Conservation (phyloP, 2,113 vertebrate species). For the Cromileptes altivelis region DNA sequence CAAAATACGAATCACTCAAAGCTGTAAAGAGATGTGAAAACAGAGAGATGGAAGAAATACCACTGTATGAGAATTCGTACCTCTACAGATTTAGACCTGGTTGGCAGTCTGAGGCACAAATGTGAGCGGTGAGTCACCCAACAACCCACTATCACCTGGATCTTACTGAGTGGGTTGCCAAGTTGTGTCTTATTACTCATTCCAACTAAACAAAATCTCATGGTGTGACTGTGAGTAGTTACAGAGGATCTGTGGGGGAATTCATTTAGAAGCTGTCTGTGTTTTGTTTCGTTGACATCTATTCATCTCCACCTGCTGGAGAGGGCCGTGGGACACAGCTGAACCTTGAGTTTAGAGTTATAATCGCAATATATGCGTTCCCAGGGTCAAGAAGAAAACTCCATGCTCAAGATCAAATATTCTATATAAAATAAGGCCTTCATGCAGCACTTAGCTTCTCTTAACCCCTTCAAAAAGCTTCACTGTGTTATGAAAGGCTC, state of each 20-base stretch:
- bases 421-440: neutral
- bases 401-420: neutral
- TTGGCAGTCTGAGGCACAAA: neutral
- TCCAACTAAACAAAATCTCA: neutral
- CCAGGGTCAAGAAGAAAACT: neutral
- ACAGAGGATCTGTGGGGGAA: neutral
- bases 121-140: neutral
- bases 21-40: neutral
- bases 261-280: neutral
- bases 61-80: neutral
- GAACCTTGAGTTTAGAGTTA: neutral
- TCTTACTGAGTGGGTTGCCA: neutral
- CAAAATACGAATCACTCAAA: neutral
- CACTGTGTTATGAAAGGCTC: neutral
- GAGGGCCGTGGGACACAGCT: neutral
- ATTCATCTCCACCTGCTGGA: conserved; percentile 5
- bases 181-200: neutral
- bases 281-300: neutral
- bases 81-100: neutral
- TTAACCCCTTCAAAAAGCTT: neutral
- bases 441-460: neutral
- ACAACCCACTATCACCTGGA: neutral
- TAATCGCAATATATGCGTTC: neutral
- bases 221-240: neutral
- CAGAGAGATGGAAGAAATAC: neutral